These are phyloP conservation scores for Pecten maximus DNA, from an alignment of 2,888 invertebrate species.

Conservation along the genomic window DNA sequence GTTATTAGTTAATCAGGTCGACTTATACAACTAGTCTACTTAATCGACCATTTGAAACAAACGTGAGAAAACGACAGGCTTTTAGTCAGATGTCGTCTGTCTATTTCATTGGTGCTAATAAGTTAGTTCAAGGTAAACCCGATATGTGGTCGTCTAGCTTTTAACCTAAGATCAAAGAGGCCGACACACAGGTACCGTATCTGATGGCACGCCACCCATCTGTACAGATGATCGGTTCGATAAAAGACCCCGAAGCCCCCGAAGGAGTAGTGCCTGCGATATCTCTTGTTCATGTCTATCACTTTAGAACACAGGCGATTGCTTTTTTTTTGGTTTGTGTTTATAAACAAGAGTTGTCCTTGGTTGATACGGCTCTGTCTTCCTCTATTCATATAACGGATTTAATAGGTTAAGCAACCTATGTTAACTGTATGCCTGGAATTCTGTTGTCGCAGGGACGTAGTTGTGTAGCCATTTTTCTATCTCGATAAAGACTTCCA, in stretches of 20 bases:
- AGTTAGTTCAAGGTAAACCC: background rate
- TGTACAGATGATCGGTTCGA: slow-evolving; percentile 4
- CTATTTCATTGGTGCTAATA: background rate
- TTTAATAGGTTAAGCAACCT: too few species aligned
- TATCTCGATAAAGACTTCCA: too few species aligned
- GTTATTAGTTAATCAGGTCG: too few species aligned
- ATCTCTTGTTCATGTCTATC: background rate
- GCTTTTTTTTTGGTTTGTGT: background rate
- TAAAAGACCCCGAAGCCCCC: background rate
- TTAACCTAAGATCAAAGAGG: background rate
- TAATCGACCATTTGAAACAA: background rate
- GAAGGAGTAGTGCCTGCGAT: background rate
- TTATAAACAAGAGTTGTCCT: background rate
- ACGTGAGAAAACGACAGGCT: background rate
- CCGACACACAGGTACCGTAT: background rate
- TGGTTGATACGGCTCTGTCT: background rate
- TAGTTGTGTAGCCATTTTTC: too few species aligned
- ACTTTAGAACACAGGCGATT: background rate
- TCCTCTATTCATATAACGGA: too few species aligned
- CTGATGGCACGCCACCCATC: background rate
- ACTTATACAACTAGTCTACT: background rate
- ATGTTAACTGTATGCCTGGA: too few species aligned
- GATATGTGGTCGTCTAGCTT: background rate
- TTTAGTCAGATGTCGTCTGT: background rate
- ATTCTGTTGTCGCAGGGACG: too few species aligned